These are phyloP conservation scores for Poeciliopsis gracilis DNA, from an alignment of 2,797 vertebrate species.

Conservation along the genomic window DNA sequence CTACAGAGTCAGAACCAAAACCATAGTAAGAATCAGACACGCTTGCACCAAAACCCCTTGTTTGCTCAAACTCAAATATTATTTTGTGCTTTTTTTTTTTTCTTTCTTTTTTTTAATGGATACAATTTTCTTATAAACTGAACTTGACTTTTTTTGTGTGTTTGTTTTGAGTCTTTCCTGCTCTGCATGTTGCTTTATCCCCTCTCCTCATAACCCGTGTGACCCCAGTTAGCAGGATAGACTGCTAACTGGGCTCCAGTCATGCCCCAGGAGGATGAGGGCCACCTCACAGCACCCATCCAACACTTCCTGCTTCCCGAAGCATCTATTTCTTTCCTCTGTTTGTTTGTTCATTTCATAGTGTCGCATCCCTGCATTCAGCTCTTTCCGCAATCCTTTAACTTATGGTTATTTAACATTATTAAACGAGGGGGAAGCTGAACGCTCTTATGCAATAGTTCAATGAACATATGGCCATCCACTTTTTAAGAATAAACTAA, in stretches of 20 bases:
- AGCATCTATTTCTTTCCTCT: not conserved
- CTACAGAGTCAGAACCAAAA: not conserved
- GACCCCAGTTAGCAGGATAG: conserved; percentile 70
- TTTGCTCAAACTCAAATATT: not conserved
- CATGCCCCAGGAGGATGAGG: conserved; percentile 64
- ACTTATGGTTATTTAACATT: not conserved
- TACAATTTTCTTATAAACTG: not conserved
- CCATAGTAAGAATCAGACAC: not conserved
- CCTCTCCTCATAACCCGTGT: conserved; percentile 70
- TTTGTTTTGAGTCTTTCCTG: conserved; percentile 43
- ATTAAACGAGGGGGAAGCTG: not conserved
- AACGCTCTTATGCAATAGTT: not conserved
- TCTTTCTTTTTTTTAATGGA: not conserved
- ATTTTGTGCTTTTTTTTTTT: not conserved
- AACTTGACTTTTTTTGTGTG: not conserved
- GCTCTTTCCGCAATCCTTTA: not conserved
- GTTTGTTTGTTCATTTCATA: not conserved
- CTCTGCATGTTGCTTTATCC: conserved; percentile 65
- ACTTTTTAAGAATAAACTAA: not conserved
- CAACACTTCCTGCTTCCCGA: not conserved
- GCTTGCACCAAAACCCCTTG: not conserved
- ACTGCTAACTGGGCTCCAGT: conserved; percentile 71
- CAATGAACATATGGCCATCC: not conserved
- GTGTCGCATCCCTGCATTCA: not conserved
- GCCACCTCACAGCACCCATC: conserved; percentile 29